Percentiles rank a stretch among this genome's conserved stretches.
Conservation (phyloP, 2,888 invertebrate species). For the Lithophane ornitopus region DNA sequence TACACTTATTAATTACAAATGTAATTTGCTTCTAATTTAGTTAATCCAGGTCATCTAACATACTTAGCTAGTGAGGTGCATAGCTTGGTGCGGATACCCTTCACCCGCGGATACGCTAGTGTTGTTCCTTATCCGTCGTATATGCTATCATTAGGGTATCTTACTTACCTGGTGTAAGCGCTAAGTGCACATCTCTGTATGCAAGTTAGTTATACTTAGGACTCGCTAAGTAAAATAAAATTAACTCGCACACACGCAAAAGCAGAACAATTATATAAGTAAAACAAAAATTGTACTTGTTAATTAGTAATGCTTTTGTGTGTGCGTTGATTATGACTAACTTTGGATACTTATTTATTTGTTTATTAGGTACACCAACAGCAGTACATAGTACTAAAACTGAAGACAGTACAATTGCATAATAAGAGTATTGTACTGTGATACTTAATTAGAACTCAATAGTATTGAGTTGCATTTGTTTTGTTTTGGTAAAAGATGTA, state of each 20-base stretch:
- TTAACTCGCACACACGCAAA: background rate
- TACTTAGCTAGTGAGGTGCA: background rate
- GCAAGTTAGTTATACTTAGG: constrained; percentile 19
- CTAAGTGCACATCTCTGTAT: constrained; percentile 40
- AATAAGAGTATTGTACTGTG: too few relatives aligned
- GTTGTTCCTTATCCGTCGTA: constrained; percentile 12
- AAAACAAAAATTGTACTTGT: background rate
- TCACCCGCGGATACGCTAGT: constrained; percentile 1
- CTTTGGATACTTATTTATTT: background rate
- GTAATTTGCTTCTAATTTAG: constrained; percentile 10
- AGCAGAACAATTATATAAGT: background rate
- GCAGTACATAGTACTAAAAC: too few relatives aligned
- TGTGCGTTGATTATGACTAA: background rate
- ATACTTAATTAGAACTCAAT: background rate
- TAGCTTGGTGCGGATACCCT: background rate
- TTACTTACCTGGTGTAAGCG: background rate
- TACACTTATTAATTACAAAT: constrained; percentile 4
- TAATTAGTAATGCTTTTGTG: background rate
- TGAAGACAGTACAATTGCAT: too few relatives aligned
- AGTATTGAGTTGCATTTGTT: background rate
- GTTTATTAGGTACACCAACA: too few relatives aligned
- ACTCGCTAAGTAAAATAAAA: constrained; percentile 12
- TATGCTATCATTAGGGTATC: constrained; percentile 14
- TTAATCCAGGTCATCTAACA: constrained; percentile 11
- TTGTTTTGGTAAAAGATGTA: background rate